Base-by-base conservation (phyloP, 2,797 vertebrate genomes). In the Crocidura indochinensis region DNA sequence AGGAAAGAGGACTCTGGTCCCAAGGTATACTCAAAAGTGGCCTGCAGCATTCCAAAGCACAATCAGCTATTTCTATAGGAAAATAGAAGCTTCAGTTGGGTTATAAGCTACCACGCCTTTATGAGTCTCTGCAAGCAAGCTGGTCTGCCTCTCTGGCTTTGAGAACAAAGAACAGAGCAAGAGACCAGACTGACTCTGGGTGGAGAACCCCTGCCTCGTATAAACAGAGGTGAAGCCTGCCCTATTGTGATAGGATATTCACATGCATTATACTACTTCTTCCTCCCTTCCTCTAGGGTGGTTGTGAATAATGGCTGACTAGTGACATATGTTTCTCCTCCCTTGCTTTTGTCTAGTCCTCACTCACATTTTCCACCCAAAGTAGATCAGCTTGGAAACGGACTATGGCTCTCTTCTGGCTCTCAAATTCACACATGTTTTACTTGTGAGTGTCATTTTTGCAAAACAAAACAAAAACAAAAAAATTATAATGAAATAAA, bases 251-350 rank as follows among this genome's bases (percentile, higher is more conserved):
- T 56, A 72, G 19, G 78, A 62, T 51, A 67, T 84, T 80, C 84
- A 56, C 62, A 31, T 27, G 29, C 68, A 49, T 31, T 47, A 14
- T 9, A 1, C 6, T 73, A 10, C 4, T 62, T 79, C 56, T 65
- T 87, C 56, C 53, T 90, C 31, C 17, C 29, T 56, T 69, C 60
- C 69, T 87, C 20, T 8, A 64, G 75, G 51, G 12, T 26, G 31
- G 14, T 26, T 49, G 51, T 51, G 65, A 83, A 71, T 65, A 65
- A 65, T 65, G 19, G 51, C 46, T 67, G 46, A 12, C 27, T 29
- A 22, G n/a, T 49, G 5, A 65, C 46, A 60, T 60, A 60, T 60
- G 20, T 17, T 80, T 88, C 83, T 89, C 75, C 26, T 90, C 38
- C 71, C 7, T 29, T 29, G 2, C 24, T 27, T 19, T 46, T 68